A percentile compares a stretch with the other conserved stretches of the same genome.
Evolutionary conservation across 2,888 invertebrate species (phyloP).

Genomic region (Plagodis pulveraria): DNA sequence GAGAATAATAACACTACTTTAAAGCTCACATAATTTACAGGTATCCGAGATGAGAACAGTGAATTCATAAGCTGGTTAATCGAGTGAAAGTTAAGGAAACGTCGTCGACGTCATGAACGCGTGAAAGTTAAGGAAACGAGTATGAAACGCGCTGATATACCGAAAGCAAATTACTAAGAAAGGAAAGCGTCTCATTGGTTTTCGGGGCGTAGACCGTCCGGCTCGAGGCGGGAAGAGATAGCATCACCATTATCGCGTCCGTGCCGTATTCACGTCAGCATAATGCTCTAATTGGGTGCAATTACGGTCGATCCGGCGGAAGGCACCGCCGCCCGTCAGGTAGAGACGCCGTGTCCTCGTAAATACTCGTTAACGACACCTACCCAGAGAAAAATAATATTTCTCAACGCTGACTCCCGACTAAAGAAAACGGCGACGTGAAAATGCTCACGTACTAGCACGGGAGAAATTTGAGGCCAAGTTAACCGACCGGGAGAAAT

Average conservation of each 20-base stretch:
- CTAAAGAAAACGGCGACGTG: slow-evolving; percentile 66
- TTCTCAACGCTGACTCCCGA: slow-evolving; percentile 70
- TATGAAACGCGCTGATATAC: slow-evolving; percentile 65
- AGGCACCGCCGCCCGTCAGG: slow-evolving; percentile 76
- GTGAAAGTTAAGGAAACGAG: slow-evolving; percentile 75
- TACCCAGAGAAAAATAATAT: slow-evolving; percentile 79
- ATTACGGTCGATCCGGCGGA: slow-evolving; percentile 78
- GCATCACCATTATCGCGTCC: slow-evolving; percentile 79
- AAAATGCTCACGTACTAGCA: slow-evolving; percentile 73
- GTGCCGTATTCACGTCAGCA: slow-evolving; percentile 83
- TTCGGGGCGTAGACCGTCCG: slow-evolving; percentile 45
- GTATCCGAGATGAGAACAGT: slow-evolving; percentile 55
- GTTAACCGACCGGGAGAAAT: slow-evolving; percentile 68
- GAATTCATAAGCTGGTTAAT: slow-evolving; percentile 75
- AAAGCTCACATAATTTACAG: slow-evolving; percentile 55
- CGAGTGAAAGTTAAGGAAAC: slow-evolving; percentile 77
- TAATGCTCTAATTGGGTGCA: slow-evolving; percentile 84
- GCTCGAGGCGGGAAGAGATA: slow-evolving; percentile 62
- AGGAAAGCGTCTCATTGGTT: slow-evolving; percentile 68
- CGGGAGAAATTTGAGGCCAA: slow-evolving; percentile 68
- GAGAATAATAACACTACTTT: slow-evolving; percentile 58
- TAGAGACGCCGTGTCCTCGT: slow-evolving; percentile 78
- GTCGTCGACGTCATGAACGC: slow-evolving; percentile 71
- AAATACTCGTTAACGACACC: slow-evolving; percentile 82
- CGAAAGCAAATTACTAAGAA: slow-evolving; percentile 73